Conservation (phyloP, 2,113 vertebrate species). For the Oreotrochilus melanogaster region DNA sequence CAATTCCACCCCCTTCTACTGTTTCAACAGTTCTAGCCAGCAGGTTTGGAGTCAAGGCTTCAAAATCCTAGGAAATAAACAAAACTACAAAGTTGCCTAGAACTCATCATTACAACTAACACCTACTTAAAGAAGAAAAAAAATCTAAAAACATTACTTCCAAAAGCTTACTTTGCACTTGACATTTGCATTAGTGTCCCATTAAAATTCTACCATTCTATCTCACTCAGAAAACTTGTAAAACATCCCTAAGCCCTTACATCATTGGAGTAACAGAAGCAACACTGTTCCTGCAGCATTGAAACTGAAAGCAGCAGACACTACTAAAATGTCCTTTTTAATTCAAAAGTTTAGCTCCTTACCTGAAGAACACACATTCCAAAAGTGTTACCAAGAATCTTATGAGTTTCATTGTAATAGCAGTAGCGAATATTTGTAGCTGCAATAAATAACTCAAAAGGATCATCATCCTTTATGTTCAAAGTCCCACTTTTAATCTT, state of each 20-base stretch:
- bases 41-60: constrained; percentile 94
- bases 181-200: neutral
- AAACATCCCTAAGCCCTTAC: neutral
- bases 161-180: neutral
- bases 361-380: constrained; percentile 98
- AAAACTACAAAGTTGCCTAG: neutral
- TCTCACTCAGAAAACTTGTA: accelerated
- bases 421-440: constrained; percentile 98
- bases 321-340: accelerated
- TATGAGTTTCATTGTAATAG: constrained; percentile 98
- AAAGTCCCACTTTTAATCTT: constrained; percentile 94
- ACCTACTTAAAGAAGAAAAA: neutral
- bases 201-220: neutral
- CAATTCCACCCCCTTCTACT: constrained; percentile 93
- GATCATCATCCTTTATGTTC: constrained; percentile 93
- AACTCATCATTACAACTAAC: neutral
- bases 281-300: neutral
- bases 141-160: neutral
- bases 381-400: constrained; percentile 95
- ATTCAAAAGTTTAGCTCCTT: neutral
- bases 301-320: neutral
- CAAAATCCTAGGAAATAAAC: constrained; percentile 86
- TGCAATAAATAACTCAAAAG: constrained; percentile 94
- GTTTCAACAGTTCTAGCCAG: constrained; percentile 95
- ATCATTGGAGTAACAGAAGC: neutral